Evolutionary conservation across 1,140 invertebrate genomes (phyloP).

Genomic region (Leptopilina clavipes): DNA sequence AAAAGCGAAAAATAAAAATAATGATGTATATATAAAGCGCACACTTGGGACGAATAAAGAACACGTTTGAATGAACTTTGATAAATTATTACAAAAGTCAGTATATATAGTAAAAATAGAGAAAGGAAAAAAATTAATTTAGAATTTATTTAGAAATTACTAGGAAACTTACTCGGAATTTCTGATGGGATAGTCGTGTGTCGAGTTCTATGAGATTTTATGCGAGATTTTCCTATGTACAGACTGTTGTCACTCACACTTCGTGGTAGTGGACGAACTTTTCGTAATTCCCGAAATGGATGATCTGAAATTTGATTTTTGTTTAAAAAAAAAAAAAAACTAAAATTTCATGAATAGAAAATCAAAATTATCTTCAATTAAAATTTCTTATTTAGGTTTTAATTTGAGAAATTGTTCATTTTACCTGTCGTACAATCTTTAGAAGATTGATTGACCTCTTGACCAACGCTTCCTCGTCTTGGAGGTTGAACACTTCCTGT

Average conservation of each 20-base stretch:
- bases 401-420: background rate
- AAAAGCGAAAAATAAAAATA: conserved; percentile 52
- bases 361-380: background rate
- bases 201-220: conserved; percentile 63
- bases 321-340: background rate
- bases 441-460: conserved; percentile 62
- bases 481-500: conserved; percentile 70
- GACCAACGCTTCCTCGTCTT: conserved; percentile 66
- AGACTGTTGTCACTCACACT: conserved; percentile 71
- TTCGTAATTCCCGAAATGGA: conserved; percentile 65
- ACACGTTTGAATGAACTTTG: background rate
- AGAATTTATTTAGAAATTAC: no score
- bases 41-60: conserved; percentile 34
- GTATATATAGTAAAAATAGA: no score
- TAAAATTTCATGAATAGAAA: no score
- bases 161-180: conserved; percentile 66
- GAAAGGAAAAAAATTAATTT: background rate
- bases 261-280: conserved; percentile 67
- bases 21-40: conserved; percentile 45
- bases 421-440: conserved; percentile 67
- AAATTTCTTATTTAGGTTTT: background rate
- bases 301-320: conserved; percentile 61
- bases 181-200: conserved; percentile 60
- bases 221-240: conserved; percentile 66
- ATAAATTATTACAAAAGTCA: background rate